phyloP scores from a whole-genome alignment of 1,140 invertebrate genomes.

The Bombus confusus region DNA sequence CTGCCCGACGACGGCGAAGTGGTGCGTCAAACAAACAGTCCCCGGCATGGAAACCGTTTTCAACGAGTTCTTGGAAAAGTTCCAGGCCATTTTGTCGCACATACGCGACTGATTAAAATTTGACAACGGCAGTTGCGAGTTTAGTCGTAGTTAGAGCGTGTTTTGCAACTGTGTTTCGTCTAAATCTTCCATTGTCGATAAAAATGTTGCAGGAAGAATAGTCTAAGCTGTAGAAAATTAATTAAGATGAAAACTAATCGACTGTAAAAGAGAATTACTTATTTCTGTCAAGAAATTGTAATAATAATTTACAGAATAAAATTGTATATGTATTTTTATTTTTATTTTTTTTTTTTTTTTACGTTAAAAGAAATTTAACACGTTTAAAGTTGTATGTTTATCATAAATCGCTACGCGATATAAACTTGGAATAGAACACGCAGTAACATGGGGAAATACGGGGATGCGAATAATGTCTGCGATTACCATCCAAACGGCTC shows the following conservation, averaged over 20 bases:
- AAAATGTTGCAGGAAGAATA: neutral
- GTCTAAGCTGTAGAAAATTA: neutral
- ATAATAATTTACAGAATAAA: neutral
- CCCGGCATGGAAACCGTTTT: slow-evolving; percentile 46
- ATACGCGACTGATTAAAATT: neutral
- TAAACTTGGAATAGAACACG: neutral
- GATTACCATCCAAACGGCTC: neutral
- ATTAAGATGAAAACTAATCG: neutral
- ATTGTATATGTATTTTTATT: neutral
- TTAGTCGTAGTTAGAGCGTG: too few species aligned
- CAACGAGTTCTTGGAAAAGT: slow-evolving; percentile 45
- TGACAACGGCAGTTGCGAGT: neutral
- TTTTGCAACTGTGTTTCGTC: neutral
- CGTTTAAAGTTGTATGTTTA: neutral
- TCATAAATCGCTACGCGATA: neutral
- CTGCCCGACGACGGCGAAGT: slow-evolving; percentile 66
- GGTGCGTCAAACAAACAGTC: slow-evolving; percentile 60
- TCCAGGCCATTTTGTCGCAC: neutral
- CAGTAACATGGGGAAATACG: too few species aligned
- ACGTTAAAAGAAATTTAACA: neutral
- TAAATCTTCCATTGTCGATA: neutral
- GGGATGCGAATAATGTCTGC: neutral
- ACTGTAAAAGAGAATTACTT: neutral
- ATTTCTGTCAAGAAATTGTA: neutral
- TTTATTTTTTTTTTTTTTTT: neutral